Evolutionary conservation across 2,113 vertebrate species (phyloP), one percentile per base, ranked within the genome.

Genomic region (Thunnus maccoyii): DNA sequence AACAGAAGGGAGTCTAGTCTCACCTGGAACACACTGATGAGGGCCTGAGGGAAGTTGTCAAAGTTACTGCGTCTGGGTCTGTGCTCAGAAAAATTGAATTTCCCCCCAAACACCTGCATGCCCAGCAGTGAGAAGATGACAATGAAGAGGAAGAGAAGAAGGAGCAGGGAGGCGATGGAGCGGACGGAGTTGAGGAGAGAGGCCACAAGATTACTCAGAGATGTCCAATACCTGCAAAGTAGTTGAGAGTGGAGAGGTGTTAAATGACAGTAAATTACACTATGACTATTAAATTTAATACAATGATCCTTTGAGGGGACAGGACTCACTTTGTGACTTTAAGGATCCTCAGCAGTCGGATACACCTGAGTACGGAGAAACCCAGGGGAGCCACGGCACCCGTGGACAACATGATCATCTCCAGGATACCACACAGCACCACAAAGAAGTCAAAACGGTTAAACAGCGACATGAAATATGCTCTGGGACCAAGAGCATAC

Each of bases 21-120:
- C 50, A 99, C 98, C 98, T 99, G 98, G 88, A 99, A 99, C 76
- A 99, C 98, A 17, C 96, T 99, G 91, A 99, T 99, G 92, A 99
- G 95, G 22, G 98, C 97, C 87, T 99, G 98, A 16, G 98, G 97
- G 74, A 99, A 99, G 90, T 95, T 99, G 91, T 99, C 97, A 0
- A 99, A 99, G 7, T 97, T 99, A 91, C 98, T 99, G 76, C 98
- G 97, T 4, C 94, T 91, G 48, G 96, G 89, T 56, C 94, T 68
- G 8, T 93, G 85, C 91, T 98, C 96, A 9, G 96, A 91, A 0
- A 99, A 99, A 91, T 98, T 97, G 54, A 96, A 99, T 84, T 96
- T 97, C 66, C 98, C 98, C 18, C 98, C 98, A 48, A 99, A 99
- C 83, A 99, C 97, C 91, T 99, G 98, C 98, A 99, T 99, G 75